Evolutionary conservation across 2,797 vertebrate species (phyloP), one percentile per base, ranked within the genome.

Genomic region (Sebastes miniatus): DNA sequence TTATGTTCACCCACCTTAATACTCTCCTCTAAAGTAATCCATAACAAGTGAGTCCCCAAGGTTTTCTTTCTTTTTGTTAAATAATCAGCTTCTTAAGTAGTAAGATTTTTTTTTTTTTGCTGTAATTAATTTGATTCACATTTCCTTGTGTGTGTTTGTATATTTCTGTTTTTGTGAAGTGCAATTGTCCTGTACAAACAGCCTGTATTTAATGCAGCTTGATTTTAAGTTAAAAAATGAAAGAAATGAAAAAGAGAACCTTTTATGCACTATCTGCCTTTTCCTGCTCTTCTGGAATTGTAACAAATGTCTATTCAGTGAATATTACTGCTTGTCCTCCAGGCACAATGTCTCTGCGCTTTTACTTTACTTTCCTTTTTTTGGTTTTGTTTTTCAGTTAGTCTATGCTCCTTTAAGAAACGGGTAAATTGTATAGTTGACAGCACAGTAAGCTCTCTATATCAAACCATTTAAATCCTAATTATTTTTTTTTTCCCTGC

Each of bases 121-220:
- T 97, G 96, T 98, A 98, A 98, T 98, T 95, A 97, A 98, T 98
- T 98, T 97, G 96, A 98, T 97, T 98, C 96, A 96, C 97, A 96
- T 97, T 97, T 94, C 92, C 92, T 92, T 96, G 96, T 97, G 96
- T 97, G 97, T 96, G 96, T 98, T 98, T 99, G 97, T 99, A 98
- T 98, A 97, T 98, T 98, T 98, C 96, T 97, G 96, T 96, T 97
- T 93, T 95, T 95, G 95, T 96, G 94, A 98, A 99, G 98, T 99
- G 97, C 98, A 99, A 98, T 98, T 99, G 98, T 99, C 96, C 96
- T 98, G 97, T 99, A 97, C 96, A 98, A 96, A 96, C 94, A 96
- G 96, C 94, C 93, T 96, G 95, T 96, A 96, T 96, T 94, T 95
- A 96, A 96, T 95, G 94, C 95, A 96, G 95, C 94, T 96, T 95